Evolutionary conservation across 2,113 vertebrate species (phyloP).

Genomic region (Anas platyrhynchos): DNA sequence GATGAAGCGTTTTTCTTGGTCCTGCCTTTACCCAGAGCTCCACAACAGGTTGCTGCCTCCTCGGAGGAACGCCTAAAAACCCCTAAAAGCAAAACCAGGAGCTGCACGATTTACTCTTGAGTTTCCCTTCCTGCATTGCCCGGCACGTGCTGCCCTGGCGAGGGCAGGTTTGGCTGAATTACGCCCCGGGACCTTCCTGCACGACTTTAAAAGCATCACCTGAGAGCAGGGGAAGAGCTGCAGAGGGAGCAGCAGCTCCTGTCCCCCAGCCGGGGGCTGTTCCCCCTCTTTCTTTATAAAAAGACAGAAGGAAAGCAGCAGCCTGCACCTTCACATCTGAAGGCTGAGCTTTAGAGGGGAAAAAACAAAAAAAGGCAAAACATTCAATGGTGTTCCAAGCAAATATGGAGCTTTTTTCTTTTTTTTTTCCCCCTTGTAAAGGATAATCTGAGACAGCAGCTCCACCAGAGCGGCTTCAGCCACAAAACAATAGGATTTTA

Average conservation of each 20-base stretch:
- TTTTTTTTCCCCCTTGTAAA: not conserved
- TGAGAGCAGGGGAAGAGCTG: not conserved
- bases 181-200: not conserved
- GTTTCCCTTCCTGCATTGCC: not conserved
- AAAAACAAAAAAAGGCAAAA: not conserved
- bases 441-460: slow-evolving; percentile 72
- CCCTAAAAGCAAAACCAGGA: not conserved
- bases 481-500: slow-evolving; percentile 71
- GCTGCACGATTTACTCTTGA: not conserved
- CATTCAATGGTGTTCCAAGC: slow-evolving; percentile 28
- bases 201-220: slow-evolving; percentile 1
- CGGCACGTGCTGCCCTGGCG: not conserved
- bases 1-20: not conserved
- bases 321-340: not conserved
- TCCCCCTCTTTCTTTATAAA: not conserved
- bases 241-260: not conserved
- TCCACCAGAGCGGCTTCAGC: not conserved
- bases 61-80: not conserved
- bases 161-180: not conserved
- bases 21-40: not conserved
- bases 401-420: not conserved
- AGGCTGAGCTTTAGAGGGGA: not conserved
- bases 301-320: not conserved
- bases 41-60: not conserved
- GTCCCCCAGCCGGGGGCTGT: not conserved